Base-by-base conservation (phyloP, 2,797 vertebrate genomes). In the Eidolon dupreanum region DNA sequence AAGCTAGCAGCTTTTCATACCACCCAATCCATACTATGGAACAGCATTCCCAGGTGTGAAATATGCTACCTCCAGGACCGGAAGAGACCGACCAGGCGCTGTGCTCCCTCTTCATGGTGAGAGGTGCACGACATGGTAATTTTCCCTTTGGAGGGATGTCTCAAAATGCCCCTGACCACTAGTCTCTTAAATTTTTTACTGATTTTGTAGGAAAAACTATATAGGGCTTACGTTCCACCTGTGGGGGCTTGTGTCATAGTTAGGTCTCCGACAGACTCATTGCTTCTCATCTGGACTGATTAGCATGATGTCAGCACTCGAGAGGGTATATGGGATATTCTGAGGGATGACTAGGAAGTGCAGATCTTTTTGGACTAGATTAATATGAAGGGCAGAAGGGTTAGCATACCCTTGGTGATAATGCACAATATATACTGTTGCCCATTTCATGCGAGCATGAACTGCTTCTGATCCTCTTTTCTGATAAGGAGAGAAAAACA, bases 1-100 rank as follows among this genome's bases (percentile, higher is more conserved):
- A 71, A 22, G 4, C 8, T 41, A 20, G 6, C 1, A 31, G 2
- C 24, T 49, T 20, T 74, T 70, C 33, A 6, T 19, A 11, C n/a
- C 3, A 24, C 9, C 1, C 3, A 36, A 3, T 43, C 6, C 28
- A 20, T 49, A 9, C 0, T 46, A 4, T 65, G 31, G 3, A 33
- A 3, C 1, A 22, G 8, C 20, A 41, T 59, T 65, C 4, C 13
- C 20, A 43, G 28, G 3, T 59, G 24, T 63, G 38, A n/a, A 46
- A 28, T 38, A 61, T 43, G 24, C 4, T 71, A 10, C 6, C 43
- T 43, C 19, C 8, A 16, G 5, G 12, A 33, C 13, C 6, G 46
- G 8, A 57, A 55, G 24, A 57, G 63, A 12, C 3, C 15, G 55
- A 24, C 6, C 26, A 57, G 15, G 7, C 8, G n/a, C 36, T 43